Base-by-base conservation (phyloP, 2,113 vertebrate species). In the Heterotis niloticus region DNA sequence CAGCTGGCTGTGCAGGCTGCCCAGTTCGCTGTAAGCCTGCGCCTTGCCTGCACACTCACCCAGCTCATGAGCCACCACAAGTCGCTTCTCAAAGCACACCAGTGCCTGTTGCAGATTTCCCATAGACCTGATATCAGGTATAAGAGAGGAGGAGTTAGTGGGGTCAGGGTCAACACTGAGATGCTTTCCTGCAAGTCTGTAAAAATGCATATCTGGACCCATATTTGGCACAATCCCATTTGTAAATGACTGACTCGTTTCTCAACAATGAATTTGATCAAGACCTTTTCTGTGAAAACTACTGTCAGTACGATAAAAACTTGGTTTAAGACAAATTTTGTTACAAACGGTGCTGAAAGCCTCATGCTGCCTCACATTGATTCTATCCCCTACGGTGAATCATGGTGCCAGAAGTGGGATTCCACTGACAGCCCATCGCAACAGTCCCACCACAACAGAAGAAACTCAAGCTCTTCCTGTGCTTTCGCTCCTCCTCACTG, bases 1-100 rank as follows among this genome's bases (percentile, higher is more conserved):
- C 86, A 98, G 90, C 82, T 97, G 96, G 91, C 95, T 96, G 89
- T 98, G 96, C 77, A 98, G 92, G 0, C 94, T 93, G 0, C 97
- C 97, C 87, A 98, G 92, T 86, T 98, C 97, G n/a, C 97, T 96
- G 0, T 98, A 98, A 26, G 97, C 96, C 89, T 96, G 95, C 18
- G 96, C 97, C 87, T 98, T 98, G 85, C 95, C 93, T 66, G 91
- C 95, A 5, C 94, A 95, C 80, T 95, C 95, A 14, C 97, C 95
- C 0, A 97, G 92, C 84, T 98, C 96, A 0, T 98, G 96, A 64
- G 97, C 92, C 28, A 96, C 96, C 18, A 98, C 97, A 0, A 98
- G 91, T 23, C 96, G 91, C 91, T 98, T 98, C 89, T 98, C 97
- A 51, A 98, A 96, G 86, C 97, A 98, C 84, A 98, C 97, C 5